Percentiles rank a stretch among this genome's conserved stretches.
These are phyloP conservation scores for Syrrhaptes paradoxus DNA, from an alignment of 2,113 vertebrate genomes.

Conservation along the genomic window DNA sequence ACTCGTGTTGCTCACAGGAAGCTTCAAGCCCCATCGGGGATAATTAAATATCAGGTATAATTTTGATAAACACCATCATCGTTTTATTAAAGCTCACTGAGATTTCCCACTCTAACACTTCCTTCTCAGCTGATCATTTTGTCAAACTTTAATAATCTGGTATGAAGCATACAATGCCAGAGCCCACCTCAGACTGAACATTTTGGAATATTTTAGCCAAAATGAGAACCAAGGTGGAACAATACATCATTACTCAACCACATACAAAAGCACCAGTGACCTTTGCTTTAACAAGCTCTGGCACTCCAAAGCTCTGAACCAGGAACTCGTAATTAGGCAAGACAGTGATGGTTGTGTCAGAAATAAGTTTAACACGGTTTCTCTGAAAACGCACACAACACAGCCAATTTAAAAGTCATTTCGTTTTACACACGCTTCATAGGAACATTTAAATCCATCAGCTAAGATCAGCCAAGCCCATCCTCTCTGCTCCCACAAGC, in stretches of 20 bases:
- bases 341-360: not conserved
- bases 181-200: not conserved
- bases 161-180: not conserved
- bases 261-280: not conserved
- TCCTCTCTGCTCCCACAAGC: not conserved
- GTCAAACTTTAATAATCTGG: not conserved
- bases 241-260: not conserved
- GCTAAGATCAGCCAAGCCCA: not conserved
- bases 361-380: not conserved
- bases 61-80: not conserved
- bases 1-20: not conserved
- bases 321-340: not conserved
- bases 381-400: not conserved
- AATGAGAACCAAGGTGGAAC: not conserved
- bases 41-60: not conserved
- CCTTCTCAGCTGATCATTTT: not conserved
- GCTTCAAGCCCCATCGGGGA: not conserved
- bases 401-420: not conserved
- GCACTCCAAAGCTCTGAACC: not conserved
- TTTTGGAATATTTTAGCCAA: not conserved
- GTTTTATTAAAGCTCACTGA: not conserved
- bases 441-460: not conserved
- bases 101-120: not conserved
- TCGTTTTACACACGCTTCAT: rapidly evolving
- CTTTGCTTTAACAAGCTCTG: not conserved